A percentile compares a stretch with the other conserved stretches of the same genome.
phyloP scores from a whole-genome alignment of 2,113 vertebrate species.

The Charadrius vociferus region DNA sequence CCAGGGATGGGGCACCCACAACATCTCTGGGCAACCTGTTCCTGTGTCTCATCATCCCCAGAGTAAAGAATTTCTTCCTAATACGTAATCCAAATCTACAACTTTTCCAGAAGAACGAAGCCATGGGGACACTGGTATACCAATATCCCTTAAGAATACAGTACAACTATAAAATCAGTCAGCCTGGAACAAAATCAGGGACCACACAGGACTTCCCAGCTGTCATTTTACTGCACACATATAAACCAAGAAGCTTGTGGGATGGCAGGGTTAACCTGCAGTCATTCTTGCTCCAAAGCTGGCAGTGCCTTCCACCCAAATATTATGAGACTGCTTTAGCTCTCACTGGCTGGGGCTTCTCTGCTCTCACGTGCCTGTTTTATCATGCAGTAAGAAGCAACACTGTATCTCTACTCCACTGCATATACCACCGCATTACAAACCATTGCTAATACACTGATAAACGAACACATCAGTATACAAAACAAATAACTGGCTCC shows the following conservation, averaged over 20 bases:
- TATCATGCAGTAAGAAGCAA: no score
- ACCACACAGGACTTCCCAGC: neutral
- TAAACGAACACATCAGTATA: neutral
- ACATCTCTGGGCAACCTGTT: neutral
- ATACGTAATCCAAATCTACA: neutral
- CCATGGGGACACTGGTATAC: no score
- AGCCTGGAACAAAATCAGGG: neutral
- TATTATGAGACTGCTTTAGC: neutral
- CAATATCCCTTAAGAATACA: no score
- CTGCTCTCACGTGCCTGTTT: fast-evolving
- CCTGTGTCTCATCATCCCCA: neutral
- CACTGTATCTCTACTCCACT: no score
- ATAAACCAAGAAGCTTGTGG: neutral
- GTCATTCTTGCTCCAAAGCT: neutral
- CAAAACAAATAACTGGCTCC: neutral
- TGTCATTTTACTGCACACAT: neutral
- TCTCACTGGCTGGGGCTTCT: neutral
- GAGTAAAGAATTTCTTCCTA: neutral
- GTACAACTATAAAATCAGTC: no score
- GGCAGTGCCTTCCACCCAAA: neutral
- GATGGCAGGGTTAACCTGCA: neutral
- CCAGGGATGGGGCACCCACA: neutral
- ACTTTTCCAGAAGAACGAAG: neutral
- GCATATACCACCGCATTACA: neutral
- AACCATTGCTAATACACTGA: neutral